phyloP scores from a whole-genome alignment of 1,140 invertebrate species.

The Leptonema lineaticorne region DNA sequence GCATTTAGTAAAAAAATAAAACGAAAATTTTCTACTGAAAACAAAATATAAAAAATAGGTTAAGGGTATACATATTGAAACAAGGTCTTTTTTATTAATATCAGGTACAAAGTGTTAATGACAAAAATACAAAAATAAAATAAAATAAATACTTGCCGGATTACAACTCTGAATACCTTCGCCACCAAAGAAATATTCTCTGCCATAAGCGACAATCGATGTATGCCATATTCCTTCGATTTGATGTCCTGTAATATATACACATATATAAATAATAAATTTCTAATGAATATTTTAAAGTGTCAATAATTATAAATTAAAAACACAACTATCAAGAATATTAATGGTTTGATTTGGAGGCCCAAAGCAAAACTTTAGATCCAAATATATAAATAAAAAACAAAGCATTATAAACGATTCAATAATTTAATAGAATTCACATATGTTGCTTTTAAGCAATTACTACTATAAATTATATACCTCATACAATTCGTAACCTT shows the following conservation, averaged over 20 bases:
- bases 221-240: constrained; percentile 89
- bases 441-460: too few relatives aligned
- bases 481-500: too few relatives aligned
- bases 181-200: constrained; percentile 86
- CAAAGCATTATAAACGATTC: too few relatives aligned
- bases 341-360: too few relatives aligned
- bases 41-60: constrained; percentile 4
- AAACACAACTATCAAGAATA: too few relatives aligned
- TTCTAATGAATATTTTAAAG: neutral
- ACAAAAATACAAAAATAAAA: neutral
- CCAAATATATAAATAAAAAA: too few relatives aligned
- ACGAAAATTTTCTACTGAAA: neutral
- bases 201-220: constrained; percentile 77
- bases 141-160: constrained; percentile 67
- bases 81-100: neutral
- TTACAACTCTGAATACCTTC: constrained; percentile 74
- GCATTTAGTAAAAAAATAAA: too few relatives aligned
- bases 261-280: neutral
- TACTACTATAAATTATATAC: too few relatives aligned
- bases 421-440: too few relatives aligned
- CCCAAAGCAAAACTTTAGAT: too few relatives aligned
- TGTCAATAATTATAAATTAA: too few relatives aligned
- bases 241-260: constrained; percentile 64
- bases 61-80: neutral
- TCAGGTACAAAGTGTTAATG: neutral